Conservation (phyloP, 2,888 invertebrate species). For the Drosophila nigricruria region DNA sequence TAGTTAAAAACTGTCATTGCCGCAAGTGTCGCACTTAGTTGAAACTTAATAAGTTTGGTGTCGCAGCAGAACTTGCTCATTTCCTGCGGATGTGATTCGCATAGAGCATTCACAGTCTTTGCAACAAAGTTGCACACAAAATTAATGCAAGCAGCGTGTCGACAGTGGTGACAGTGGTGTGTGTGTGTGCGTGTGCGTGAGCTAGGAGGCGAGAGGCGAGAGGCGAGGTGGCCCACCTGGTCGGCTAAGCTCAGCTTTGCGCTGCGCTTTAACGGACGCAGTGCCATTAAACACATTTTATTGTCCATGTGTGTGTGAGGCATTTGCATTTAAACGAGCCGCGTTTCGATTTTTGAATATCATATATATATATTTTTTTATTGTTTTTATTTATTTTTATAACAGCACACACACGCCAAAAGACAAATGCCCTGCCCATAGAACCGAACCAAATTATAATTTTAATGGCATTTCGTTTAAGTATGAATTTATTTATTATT, state of each 20-base stretch:
- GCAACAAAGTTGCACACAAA: slow-evolving; percentile 55
- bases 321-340: slow-evolving; percentile 72
- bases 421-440: slow-evolving; percentile 9
- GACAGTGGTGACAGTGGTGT: background rate
- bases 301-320: slow-evolving; percentile 31
- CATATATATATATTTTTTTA: slow-evolving; percentile 10
- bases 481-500: slow-evolving; percentile 17
- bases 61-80: slow-evolving; percentile 52
- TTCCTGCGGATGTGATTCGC: slow-evolving; percentile 73
- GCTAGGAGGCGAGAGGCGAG: background rate
- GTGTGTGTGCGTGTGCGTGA: background rate
- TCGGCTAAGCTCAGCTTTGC: slow-evolving; percentile 15
- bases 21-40: slow-evolving; percentile 67
- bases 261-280: slow-evolving; percentile 9
- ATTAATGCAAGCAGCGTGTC: slow-evolving; percentile 67
- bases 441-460: slow-evolving; percentile 42
- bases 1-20: slow-evolving; percentile 40
- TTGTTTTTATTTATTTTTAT: slow-evolving; percentile 29
- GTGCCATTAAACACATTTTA: slow-evolving; percentile 67
- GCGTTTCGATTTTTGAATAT: slow-evolving; percentile 23
- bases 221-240: slow-evolving; percentile 19
- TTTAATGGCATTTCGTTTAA: slow-evolving; percentile 47
- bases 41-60: slow-evolving; percentile 69
- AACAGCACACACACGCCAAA: slow-evolving; percentile 23
- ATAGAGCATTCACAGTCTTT: slow-evolving; percentile 19